phyloP scores from a whole-genome alignment of 1,140 invertebrate genomes.

The Drosophila ambigua region DNA sequence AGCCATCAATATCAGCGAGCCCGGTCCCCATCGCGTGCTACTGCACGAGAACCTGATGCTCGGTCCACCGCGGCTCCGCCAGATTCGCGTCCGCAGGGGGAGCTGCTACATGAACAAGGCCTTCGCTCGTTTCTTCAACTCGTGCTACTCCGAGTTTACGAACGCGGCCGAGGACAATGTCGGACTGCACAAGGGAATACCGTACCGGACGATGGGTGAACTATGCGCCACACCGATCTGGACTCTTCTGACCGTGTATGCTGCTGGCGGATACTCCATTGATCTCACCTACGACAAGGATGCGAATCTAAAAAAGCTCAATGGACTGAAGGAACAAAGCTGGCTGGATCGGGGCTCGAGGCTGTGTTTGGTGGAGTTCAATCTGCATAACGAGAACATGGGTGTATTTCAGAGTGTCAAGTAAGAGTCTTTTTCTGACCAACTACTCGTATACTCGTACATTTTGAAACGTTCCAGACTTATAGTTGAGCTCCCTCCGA shows the following conservation, averaged over 20 bases:
- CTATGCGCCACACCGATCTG: slow-evolving; percentile 50
- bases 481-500: slow-evolving; percentile 70
- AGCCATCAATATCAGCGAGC: too few relatives aligned
- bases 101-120: slow-evolving; percentile 69
- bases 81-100: slow-evolving; percentile 63
- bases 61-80: slow-evolving; percentile 68
- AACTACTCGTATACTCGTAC: too few relatives aligned
- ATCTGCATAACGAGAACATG: slow-evolving; percentile 68
- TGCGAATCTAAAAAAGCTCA: slow-evolving; percentile 36
- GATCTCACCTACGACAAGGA: slow-evolving; percentile 43
- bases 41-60: slow-evolving; percentile 67
- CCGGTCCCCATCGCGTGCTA: slow-evolving; percentile 35
- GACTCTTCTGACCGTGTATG: slow-evolving; percentile 52
- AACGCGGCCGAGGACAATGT: slow-evolving; percentile 32
- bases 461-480: slow-evolving; percentile 42
- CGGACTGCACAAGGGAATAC: slow-evolving; percentile 20
- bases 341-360: slow-evolving; percentile 74
- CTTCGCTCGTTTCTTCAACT: slow-evolving; percentile 70
- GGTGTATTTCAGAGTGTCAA: slow-evolving; percentile 69
- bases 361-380: slow-evolving; percentile 67
- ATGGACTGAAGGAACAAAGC: slow-evolving; percentile 15
- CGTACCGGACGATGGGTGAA: slow-evolving; percentile 34
- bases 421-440: slow-evolving; percentile 19
- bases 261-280: slow-evolving; percentile 59
- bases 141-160: slow-evolving; percentile 47